phyloP scores from a whole-genome alignment of 2,797 vertebrate species.

The Thalassophryne amazonica region DNA sequence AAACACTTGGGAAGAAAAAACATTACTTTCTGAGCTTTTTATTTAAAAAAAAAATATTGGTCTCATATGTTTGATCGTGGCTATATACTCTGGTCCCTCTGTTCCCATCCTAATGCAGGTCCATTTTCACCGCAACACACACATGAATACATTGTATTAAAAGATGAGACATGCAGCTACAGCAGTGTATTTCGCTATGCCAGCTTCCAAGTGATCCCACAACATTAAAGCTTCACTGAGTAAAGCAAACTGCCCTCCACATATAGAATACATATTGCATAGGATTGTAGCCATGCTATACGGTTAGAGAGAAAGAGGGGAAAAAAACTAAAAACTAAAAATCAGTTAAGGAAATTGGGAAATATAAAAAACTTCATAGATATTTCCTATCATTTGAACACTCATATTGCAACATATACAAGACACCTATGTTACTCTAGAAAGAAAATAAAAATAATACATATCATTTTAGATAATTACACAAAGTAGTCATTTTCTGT shows the following conservation, averaged over 20 bases:
- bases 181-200: conserved; percentile 86
- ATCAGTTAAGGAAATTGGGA: conserved; percentile 73
- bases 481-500: conserved; percentile 73
- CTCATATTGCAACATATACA: conserved; percentile 93
- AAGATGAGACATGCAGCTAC: conserved; percentile 95
- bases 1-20: conserved; percentile 13
- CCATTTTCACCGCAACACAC: conserved; percentile 89
- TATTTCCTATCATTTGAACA: conserved; percentile 85
- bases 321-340: conserved; percentile 83
- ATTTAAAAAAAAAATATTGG: conserved; percentile 96
- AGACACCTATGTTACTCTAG: conserved; percentile 83
- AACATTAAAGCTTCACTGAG: conserved; percentile 88
- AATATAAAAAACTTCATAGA: conserved; percentile 80
- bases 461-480: conserved; percentile 73
- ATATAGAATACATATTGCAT: conserved; percentile 94
- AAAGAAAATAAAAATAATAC: conserved; percentile 80
- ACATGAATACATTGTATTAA: conserved; percentile 88
- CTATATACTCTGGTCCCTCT: conserved; percentile 80
- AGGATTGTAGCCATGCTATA: conserved; percentile 99
- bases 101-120: conserved; percentile 72
- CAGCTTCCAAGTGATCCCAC: conserved; percentile 86
- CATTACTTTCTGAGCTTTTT: conserved; percentile 83
- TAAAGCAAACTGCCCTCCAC: conserved; percentile 91
- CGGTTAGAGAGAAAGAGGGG: conserved; percentile 82
- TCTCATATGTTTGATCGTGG: conserved; percentile 90